These are phyloP conservation scores for Cichlasoma orientale DNA, from an alignment of 2,797 vertebrate species.

Conservation along the genomic window DNA sequence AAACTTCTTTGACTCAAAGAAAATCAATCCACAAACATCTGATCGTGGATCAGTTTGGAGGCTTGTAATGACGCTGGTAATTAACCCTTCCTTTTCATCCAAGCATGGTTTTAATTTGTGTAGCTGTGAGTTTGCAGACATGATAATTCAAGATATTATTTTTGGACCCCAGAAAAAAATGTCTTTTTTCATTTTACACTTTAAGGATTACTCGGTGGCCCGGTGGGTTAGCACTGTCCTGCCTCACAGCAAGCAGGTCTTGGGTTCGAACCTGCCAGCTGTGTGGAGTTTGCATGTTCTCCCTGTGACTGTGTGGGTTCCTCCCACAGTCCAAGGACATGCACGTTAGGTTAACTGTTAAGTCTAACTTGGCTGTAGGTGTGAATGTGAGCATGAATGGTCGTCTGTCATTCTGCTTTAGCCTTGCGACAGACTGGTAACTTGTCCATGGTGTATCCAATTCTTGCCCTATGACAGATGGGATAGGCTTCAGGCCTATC, in stretches of 20 bases:
- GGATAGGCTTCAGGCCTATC: neutral
- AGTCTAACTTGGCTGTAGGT: neutral
- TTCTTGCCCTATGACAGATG: neutral
- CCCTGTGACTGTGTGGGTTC: neutral
- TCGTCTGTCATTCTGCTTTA: no score
- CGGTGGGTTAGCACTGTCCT: neutral
- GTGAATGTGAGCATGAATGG: neutral
- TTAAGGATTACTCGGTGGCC: neutral
- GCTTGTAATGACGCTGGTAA: neutral
- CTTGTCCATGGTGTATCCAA: neutral
- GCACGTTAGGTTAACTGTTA: neutral
- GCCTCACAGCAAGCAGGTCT: neutral
- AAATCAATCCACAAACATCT: neutral
- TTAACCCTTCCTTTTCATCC: neutral
- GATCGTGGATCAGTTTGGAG: neutral
- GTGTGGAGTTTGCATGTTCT: neutral
- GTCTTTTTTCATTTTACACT: accelerated
- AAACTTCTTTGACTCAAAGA: neutral
- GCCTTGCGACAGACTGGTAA: neutral
- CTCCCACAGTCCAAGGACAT: neutral
- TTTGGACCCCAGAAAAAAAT: neutral
- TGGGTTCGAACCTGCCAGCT: neutral
- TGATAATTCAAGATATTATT: neutral
- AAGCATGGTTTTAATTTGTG: neutral
- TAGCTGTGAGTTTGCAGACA: neutral